Base-by-base conservation (phyloP, 2,797 vertebrate species). In the Streptopelia turtur region DNA sequence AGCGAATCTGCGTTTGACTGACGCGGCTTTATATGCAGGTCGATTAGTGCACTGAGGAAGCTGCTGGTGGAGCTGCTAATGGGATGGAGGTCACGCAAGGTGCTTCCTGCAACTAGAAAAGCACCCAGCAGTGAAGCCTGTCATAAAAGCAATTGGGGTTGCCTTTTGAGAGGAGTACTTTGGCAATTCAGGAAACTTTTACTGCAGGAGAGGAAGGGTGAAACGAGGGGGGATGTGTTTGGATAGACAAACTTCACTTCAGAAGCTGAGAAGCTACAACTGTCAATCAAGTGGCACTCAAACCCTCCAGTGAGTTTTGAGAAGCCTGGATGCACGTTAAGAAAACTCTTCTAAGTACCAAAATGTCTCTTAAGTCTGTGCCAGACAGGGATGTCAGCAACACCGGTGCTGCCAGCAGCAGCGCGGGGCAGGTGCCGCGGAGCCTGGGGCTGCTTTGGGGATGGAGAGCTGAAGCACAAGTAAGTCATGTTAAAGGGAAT, bases 271-370 rank as follows among this genome's bases (percentile, higher is more conserved):
- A 47, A 80, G 60, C 83, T 74, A 5, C 63, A 79, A 55, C 68
- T 33, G n/a, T 30, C 66, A 66, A 43, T 41, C 16, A 10, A 5
- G 16, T 13, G 45, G 37, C 22, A 31, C 79, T 72, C 47, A 55
- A 9, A 76, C 30, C 31, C 30, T 35, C 50, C 0, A 2, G 37
- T 1, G 3, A 20, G 43, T 66, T 82, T 76, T 84, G 59, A 53
- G 53, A 91, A 55, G 16, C 55, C 14, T 45, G 50, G 31, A 31
- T 9, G 35, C 5, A 0, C 0, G 0, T 43, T 50, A 35, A 35
- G 50, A 37, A 60, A 79, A 72, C 21, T 22, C 28, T 47, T 37
- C 10, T 24, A 37, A 93, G 55, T 50, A 41, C 16, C 0, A 0
- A 70, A 60, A 20, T 41, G 14, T 33, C 18, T 25, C 37, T 20